Evolutionary conservation across 2,797 vertebrate genomes (phyloP), one percentile per base, ranked within the genome.

Genomic region (Rhinoraja longicauda): DNA sequence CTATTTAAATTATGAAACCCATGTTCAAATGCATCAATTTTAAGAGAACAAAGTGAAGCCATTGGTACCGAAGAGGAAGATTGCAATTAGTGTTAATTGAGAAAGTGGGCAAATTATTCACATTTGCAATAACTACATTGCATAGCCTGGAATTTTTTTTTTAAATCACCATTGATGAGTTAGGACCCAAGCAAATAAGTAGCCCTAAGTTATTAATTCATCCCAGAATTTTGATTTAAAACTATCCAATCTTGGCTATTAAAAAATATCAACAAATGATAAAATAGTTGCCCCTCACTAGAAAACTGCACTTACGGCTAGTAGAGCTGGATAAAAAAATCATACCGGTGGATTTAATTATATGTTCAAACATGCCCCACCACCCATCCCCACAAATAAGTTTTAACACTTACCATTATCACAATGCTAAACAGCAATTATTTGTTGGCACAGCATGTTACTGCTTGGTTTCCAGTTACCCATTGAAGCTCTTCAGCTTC

Each of bases 401-500:
- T 88, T 88, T 67, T 75, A 92, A 92, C 90, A 92, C 90, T 92
- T 92, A 92, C 90, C 90, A 92, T 92, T 92, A 92, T 73, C 67
- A 73, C 39, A 92, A 92, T 92, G 70, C 70, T 92, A 92, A 72
- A 57, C 90, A 92, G 67, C 90, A 92, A 73, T 92, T 73, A 91
- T 45, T 72, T 91, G 90, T 92, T 92, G 59, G 67, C 90, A 92
- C 70, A 73, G 84, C 84, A 92, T 92, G 90, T 29, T 73, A 92
- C 90, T 73, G 90, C 90, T 75, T 92, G 90, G 70, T 75, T 91
- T 92, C 67, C 90, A 92, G 90, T 92, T 92, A 73, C 90, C 90
- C 90, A 92, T 92, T 45, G 64, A 92, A 92, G 90, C 90, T 92
- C 67, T 75, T 73, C 90, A 92, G 90, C 90, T 92, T 92, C 90